Evolutionary conservation across 2,888 invertebrate species (phyloP).

Genomic region (Polyommatus icarus): DNA sequence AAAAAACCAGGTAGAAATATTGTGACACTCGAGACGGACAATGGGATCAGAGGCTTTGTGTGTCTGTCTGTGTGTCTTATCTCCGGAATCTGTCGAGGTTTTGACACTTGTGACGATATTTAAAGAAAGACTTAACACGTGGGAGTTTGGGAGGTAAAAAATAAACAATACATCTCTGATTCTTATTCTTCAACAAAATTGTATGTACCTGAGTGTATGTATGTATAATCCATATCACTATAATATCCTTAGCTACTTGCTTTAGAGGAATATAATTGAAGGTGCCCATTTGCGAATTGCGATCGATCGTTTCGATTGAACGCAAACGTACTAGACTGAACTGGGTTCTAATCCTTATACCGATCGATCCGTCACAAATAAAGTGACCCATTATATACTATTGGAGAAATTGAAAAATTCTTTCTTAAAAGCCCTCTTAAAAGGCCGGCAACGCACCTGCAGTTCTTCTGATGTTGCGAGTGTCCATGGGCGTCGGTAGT

Average conservation of each 20-base stretch:
- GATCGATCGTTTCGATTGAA: background rate
- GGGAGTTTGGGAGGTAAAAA: slow-evolving; percentile 16
- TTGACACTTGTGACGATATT: slow-evolving; percentile 26
- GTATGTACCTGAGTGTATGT: too few relatives aligned
- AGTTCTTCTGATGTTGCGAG: too few relatives aligned
- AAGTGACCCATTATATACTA: too few relatives aligned
- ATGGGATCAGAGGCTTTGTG: slow-evolving; percentile 23
- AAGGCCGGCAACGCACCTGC: too few relatives aligned
- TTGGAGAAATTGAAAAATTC: too few relatives aligned
- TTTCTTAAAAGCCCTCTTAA: too few relatives aligned
- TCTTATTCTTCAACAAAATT: background rate
- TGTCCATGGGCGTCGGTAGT: too few relatives aligned
- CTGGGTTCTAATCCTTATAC: too few relatives aligned
- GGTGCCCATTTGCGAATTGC: background rate
- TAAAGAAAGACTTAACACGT: slow-evolving; percentile 22
- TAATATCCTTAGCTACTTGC: background rate
- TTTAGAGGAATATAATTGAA: background rate
- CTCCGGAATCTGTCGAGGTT: slow-evolving; percentile 1
- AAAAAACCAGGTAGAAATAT: slow-evolving; percentile 37
- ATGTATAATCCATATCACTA: background rate
- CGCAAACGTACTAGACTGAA: too few relatives aligned
- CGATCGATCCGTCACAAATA: too few relatives aligned
- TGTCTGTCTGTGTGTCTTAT: slow-evolving; percentile 25
- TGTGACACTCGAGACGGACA: slow-evolving; percentile 37
- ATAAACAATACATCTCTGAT: slow-evolving; percentile 1